These are phyloP conservation scores for Zygogramma bicolorata DNA, from an alignment of 2,888 invertebrate species.

Conservation along the genomic window DNA sequence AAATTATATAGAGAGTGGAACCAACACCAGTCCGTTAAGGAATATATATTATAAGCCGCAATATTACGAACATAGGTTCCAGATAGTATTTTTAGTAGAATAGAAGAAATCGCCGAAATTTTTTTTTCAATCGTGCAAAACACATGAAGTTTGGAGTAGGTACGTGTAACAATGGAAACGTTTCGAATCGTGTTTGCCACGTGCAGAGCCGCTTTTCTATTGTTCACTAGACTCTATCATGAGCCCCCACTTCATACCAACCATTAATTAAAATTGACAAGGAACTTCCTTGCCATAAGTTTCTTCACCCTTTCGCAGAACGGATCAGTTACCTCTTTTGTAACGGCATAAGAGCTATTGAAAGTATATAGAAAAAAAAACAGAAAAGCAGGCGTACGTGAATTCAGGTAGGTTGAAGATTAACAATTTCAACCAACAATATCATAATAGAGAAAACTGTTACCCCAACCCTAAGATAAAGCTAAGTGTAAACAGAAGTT, in stretches of 20 bases:
- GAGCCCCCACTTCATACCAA: constrained; percentile 1
- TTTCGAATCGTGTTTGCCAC: constrained; percentile 16
- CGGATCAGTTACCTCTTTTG: not conserved
- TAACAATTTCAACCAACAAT: not conserved
- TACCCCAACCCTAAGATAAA: not conserved
- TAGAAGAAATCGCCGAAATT: not conserved
- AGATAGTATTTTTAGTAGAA: not conserved
- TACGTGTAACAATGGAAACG: not conserved
- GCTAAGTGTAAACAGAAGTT: too few relatives aligned
- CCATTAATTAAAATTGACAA: constrained; percentile 16
- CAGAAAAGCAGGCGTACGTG: too few relatives aligned
- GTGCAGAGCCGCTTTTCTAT: constrained; percentile 7
- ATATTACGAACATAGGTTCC: too few relatives aligned
- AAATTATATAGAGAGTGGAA: too few relatives aligned
- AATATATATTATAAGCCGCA: too few relatives aligned
- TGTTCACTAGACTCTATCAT: constrained; percentile 11
- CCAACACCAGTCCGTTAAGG: too few relatives aligned
- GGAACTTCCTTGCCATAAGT: constrained; percentile 17
- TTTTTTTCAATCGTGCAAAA: not conserved
- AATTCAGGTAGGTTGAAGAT: not conserved
- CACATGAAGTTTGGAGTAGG: not conserved
- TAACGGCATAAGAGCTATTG: constrained; percentile 14
- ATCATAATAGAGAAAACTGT: not conserved
- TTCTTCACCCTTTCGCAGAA: constrained; percentile 15
- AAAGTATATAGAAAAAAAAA: too few relatives aligned